Evolutionary conservation across 1,140 invertebrate genomes (phyloP), one percentile per base, ranked within the genome.

Genomic region (Maniola jurtina): DNA sequence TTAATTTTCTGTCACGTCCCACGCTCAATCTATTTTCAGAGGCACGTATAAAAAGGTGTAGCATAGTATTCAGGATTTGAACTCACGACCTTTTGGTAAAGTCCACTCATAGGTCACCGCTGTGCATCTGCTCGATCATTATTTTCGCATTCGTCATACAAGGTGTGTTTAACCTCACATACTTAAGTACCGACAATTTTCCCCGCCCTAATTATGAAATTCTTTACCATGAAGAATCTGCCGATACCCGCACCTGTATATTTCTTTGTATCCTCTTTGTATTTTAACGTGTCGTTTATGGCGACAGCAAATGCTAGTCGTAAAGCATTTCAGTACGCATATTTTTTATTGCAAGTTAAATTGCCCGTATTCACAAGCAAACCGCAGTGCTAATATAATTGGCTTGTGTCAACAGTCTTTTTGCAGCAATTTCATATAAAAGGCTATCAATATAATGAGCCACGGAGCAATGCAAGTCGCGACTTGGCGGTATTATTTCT

Each of bases 381-480:
- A 58, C 45, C 63, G 55, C 61, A 64, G 45, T 61, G 71, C 61
- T 68, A 70, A 56, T 69, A 61, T 66, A 66, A 66, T 66, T 61
- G 69, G 64, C 66, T 71, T 76, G 57, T 77, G 76, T 83, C 80
- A 83, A 85, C 77, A 83, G 72, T 75, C 69, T 77, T 77, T 80
- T 81, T 77, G 72, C 70, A 72, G 73, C 71, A 66, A 73, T 73
- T 73, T 69, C 61, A 69, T 82, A 77, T 84, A 79, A 75, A 74
- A 80, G 76, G 70, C 83, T 78, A 86, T 86, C 82, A 84, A 86
- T 86, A 86, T 82, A 84, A 80, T 81, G 79, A 78, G 73, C 72
- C 76, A 70, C 72, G 72, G 57, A 71, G 59, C 68, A 70, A 67
- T 71, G 73, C 72, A 72, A 73, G 64, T 70, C 73, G 73, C 75